These are phyloP conservation scores for Bradypodion ventrale DNA, from an alignment of 2,797 vertebrate species.

Conservation along the genomic window DNA sequence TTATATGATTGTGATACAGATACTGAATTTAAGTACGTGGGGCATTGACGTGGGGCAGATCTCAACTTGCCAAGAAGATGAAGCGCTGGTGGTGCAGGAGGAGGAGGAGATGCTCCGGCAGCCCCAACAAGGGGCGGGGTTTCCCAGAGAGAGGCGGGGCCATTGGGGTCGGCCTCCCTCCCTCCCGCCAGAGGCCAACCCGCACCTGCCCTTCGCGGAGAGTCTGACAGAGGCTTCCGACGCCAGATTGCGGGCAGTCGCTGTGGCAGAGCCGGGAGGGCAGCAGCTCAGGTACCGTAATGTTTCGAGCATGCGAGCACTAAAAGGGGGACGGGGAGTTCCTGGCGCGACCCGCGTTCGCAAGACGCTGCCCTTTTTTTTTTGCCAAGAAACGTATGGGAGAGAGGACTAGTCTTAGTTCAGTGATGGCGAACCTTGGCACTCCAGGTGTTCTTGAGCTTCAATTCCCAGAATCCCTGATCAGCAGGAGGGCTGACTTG, in stretches of 20 bases:
- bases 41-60: not conserved
- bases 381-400: not conserved
- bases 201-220: not conserved
- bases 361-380: too few species aligned
- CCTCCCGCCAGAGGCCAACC: not conserved
- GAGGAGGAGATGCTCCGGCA: not conserved
- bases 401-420: too few species aligned
- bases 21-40: rapidly evolving
- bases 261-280: not conserved
- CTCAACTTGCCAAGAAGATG: too few species aligned
- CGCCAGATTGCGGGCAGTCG: not conserved
- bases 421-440: too few species aligned
- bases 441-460: too few species aligned
- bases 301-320: not conserved
- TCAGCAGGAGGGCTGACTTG: too few species aligned
- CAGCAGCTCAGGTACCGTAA: not conserved
- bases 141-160: slow-evolving; percentile 36
- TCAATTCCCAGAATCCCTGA: too few species aligned
- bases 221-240: not conserved
- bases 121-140: slow-evolving; percentile 37
- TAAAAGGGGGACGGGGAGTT: slow-evolving; percentile 8
- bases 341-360: not conserved
- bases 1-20: too few species aligned
- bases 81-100: not conserved
- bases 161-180: not conserved